Evolutionary conservation across 2,113 vertebrate species (phyloP).

Genomic region (Ammodytes marinus): DNA sequence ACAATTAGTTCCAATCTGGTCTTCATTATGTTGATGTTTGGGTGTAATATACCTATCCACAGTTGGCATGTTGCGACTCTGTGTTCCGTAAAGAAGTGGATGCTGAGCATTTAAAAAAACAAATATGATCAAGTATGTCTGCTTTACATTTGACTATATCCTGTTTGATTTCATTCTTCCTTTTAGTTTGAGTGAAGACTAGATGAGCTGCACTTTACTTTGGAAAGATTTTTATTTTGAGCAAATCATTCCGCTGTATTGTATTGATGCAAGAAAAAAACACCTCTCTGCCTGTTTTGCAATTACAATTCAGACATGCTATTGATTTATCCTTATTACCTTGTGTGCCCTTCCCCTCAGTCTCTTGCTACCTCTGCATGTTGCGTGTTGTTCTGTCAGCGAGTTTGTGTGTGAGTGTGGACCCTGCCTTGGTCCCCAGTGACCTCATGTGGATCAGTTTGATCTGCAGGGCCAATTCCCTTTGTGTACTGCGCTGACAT

Average conservation of each 20-base stretch:
- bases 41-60: not conserved
- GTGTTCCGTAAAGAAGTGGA: slow-evolving; percentile 21
- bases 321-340: slow-evolving; percentile 54
- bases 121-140: not conserved
- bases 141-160: slow-evolving; percentile 35
- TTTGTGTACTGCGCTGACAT: slow-evolving; percentile 52
- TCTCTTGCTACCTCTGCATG: slow-evolving; percentile 77
- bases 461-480: slow-evolving; percentile 28
- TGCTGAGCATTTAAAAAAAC: slow-evolving; percentile 21
- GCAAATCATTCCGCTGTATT: slow-evolving; percentile 15
- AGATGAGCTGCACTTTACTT: slow-evolving; percentile 44
- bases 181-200: slow-evolving; percentile 35
- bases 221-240: slow-evolving; percentile 44
- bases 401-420: slow-evolving; percentile 55
- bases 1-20: slow-evolving; percentile 6
- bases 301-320: slow-evolving; percentile 19
- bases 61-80: slow-evolving; percentile 60
- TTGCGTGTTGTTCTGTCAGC: slow-evolving; percentile 61
- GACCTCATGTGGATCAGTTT: slow-evolving; percentile 50
- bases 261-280: slow-evolving; percentile 15
- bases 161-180: not conserved
- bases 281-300: slow-evolving; percentile 30
- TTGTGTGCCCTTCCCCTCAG: slow-evolving; percentile 54
- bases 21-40: slow-evolving; percentile 4
- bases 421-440: slow-evolving; percentile 16